Percentiles rank a stretch among this genome's conserved stretches.
These are phyloP conservation scores for Pavo muticus DNA, from an alignment of 2,113 vertebrate genomes.

Conservation along the genomic window DNA sequence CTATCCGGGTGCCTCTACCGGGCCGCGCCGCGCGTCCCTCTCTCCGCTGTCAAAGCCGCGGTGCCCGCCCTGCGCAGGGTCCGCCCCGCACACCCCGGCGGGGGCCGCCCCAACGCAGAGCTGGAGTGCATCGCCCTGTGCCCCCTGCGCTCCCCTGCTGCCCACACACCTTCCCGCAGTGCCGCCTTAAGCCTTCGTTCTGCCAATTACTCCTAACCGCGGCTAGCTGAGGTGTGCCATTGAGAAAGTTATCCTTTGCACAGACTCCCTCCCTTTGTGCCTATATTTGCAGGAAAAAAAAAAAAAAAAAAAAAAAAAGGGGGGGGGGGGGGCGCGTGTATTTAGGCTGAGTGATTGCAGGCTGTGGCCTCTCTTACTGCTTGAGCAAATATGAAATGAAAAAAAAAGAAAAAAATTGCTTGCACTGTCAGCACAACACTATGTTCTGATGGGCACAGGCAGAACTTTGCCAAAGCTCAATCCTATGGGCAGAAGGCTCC, in stretches of 20 bases:
- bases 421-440: background rate
- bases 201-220: background rate
- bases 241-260: background rate
- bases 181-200: no score
- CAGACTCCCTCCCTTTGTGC: background rate
- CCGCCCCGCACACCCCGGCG: background rate
- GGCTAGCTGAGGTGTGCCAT: background rate
- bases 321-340: background rate
- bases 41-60: no score
- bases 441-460: background rate
- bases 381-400: fast-evolving
- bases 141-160: no score
- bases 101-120: no score
- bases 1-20: background rate
- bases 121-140: no score
- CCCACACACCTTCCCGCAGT: no score
- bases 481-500: background rate
- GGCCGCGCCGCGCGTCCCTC: no score
- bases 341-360: background rate
- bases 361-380: background rate
- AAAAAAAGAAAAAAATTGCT: fast-evolving
- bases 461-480: background rate
- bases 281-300: background rate
- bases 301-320: background rate
- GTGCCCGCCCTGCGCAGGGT: no score